Evolutionary conservation across 2,888 invertebrate genomes (phyloP), one percentile per base, ranked within the genome.

Genomic region (Endotricha flammealis): DNA sequence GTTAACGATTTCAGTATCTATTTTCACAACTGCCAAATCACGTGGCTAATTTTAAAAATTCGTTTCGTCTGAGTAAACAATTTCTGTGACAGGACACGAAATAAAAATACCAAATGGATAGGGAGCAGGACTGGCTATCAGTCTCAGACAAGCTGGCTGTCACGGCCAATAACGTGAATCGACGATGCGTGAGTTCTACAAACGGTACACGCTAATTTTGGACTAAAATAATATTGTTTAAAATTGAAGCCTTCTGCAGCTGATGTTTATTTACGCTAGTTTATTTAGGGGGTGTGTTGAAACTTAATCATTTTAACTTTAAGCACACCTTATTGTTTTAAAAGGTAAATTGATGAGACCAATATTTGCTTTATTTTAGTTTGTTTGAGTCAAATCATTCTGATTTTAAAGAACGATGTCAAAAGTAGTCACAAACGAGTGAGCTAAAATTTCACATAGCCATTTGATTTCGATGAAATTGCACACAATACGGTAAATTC

Each of bases 121-220:
- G 27, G 27, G 25, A 50, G 52, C 25, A 25, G 70, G 64, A 67
- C 69, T 54, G 63, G 55, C 54, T 52, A 64, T 64, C 46, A 58
- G 65, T 69, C 68, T 64, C 46, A 64, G 59, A 57, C 57, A 53
- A 47, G 50, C 64, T 53, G 64, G 60, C 66, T 77, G 85, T 80
- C 81, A 79, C 71, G 76, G 73, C 67, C 79, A 81, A 85, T 83
- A 81, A 75, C 75, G 63, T 57, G 61, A 64, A 67, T 79, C 81
- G 80, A 80, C 77, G 83, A 76, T 64, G 73, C 82, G 72, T 81
- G 71, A 77, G 74, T 76, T 78, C 79, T 74, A 74, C 78, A 64
- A 73, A 68, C 74, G 63, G 63, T 64, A 68, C 60, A 61, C 55
- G 69, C 71, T 80, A 73, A 74, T 77, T 76, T 75, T 72, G 72